Evolutionary conservation across 92 coral and sea anemone species (phyloP), one percentile per base, ranked within the genome.

Genomic region (Parazoanthus swiftii): DNA sequence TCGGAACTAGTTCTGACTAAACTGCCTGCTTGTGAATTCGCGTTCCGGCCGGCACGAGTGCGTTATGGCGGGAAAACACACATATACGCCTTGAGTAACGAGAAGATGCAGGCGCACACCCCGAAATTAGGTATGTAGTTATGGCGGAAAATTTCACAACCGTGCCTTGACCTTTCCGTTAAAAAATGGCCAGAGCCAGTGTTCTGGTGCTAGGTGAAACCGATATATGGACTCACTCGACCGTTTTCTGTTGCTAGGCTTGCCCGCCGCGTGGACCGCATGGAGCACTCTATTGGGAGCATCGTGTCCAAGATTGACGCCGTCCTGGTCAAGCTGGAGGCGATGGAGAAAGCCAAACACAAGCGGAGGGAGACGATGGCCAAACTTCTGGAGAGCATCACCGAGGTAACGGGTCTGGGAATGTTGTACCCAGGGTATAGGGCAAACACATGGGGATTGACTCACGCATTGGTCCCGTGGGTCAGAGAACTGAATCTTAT

Each of bases 331-430:
- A 97, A 97, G 89, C 93, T 97, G 75, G 99, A 97, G 82, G 97
- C 99, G 3, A 97, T 97, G 99, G 99, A 97, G 90, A 97, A 97
- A 77, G 99, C 99, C 50, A 97, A 97, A 74, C 92, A 95, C 84
- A 97, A 95, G 85, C 96, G 99, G 38, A 95, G 99, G 1, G 99
- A 97, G 85, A 97, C 99, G 13, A 97, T 97, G 99, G 99, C 99
- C 3, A 97, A 90, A 81, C 90, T 97, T 16, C 94, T 97, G 5
- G 98, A 97, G 90, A 95, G 98, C 83, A 97, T 97, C 86, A 94
- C 98, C 63, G 99, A 97, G 96, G 99, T 97, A 88, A 63, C 79
- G 54, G 54, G 7, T 6, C 9, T 36, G 37, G 8, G 0, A 42
- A 65, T 21, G 20, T 76, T n/a, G 2, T 36, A 26, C 59, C 9